Evolutionary conservation across 2,113 vertebrate species (phyloP), one percentile per base, ranked within the genome.

Genomic region (Pheucticus melanocephalus): DNA sequence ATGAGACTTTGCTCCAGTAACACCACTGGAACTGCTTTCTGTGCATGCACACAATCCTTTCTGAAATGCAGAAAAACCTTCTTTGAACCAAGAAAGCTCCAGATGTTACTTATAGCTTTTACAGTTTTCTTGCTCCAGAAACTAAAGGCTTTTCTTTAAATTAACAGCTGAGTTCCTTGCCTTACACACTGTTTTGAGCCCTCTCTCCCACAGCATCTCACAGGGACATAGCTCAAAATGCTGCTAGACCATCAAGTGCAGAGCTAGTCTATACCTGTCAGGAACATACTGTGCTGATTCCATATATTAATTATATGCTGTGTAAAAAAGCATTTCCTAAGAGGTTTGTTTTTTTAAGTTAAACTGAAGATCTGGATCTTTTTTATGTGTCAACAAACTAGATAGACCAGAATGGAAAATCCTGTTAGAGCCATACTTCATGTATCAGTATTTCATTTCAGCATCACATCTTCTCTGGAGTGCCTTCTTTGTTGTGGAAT

Each of bases 261-360:
- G 57, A 87, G 28, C 65, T 82, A 94, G 84, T 87, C 69, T 79
- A 82, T 89, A 92, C 84, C 44, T 95, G 87, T 25, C 65, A 63
- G 21, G 22, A 92, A 78, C 47, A 89, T 54, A 37, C 44, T 85
- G 40, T 48, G 65, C 30, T 84, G 72, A 54, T 75, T 86, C 51
- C 33, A 63, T 60, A 50, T 0, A 0, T 60, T 94, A 94, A 95
- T 94, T 87, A 68, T 30, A 91, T 8, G 12, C 83, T 82, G 70
- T 79, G 84, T 81, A 92, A 87, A 89, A 81, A 81, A 59, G 7
- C 12, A 89, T 92, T 92, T 95, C 90, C 65, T 82, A 84, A 96
- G 60, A 92, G 42, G 18, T 77, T 81, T 94, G 51, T 4, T 35
- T 86, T 33, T 88, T 44, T 12, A 68, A 75, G 51, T 84, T 78